phyloP scores from a whole-genome alignment of 2,113 vertebrate genomes.

The Synodontis membranacea region DNA sequence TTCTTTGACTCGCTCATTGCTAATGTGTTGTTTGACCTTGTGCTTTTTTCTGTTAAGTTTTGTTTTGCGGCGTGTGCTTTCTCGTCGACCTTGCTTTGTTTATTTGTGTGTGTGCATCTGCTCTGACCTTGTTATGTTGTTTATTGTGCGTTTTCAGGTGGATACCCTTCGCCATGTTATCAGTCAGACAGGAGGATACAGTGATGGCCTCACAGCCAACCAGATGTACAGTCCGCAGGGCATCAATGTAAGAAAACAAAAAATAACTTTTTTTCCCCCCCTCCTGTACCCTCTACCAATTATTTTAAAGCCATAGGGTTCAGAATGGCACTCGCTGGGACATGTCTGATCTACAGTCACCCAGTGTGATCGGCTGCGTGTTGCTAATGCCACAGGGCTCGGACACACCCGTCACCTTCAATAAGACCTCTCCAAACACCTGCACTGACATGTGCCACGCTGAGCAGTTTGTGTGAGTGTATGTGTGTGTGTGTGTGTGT shows the following conservation, averaged over 20 bases:
- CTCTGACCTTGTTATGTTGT: constrained; percentile 70
- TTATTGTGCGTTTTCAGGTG: constrained; percentile 86
- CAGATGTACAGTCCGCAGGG: constrained; percentile 99
- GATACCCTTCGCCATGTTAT: constrained; percentile 99
- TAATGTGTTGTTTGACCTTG: constrained; percentile 48
- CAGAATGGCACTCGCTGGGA: constrained; percentile 82
- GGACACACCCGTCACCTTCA: constrained; percentile 75
- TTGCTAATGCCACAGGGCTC: constrained; percentile 76
- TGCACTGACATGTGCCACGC: constrained; percentile 77
- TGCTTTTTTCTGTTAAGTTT: constrained; percentile 36
- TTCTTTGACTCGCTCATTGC: constrained; percentile 26
- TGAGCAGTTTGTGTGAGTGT: constrained; percentile 46
- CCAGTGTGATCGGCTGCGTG: constrained; percentile 79
- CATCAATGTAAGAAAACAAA: constrained; percentile 91
- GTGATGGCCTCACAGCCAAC: constrained; percentile 96
- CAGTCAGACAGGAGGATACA: constrained; percentile 99
- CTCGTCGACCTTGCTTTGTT: constrained; percentile 34
- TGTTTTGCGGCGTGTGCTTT: constrained; percentile 7
- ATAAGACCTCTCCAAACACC: constrained; percentile 82
- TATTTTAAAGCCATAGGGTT: constrained; percentile 91
- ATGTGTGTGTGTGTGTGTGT: constrained; percentile 8
- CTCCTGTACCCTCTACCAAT: constrained; percentile 74
- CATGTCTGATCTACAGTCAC: constrained; percentile 83
- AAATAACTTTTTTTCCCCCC: constrained; percentile 63
- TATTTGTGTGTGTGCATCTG: constrained; percentile 55